Conservation (phyloP, 2,113 vertebrate species). For the Elephantulus edwardii region DNA sequence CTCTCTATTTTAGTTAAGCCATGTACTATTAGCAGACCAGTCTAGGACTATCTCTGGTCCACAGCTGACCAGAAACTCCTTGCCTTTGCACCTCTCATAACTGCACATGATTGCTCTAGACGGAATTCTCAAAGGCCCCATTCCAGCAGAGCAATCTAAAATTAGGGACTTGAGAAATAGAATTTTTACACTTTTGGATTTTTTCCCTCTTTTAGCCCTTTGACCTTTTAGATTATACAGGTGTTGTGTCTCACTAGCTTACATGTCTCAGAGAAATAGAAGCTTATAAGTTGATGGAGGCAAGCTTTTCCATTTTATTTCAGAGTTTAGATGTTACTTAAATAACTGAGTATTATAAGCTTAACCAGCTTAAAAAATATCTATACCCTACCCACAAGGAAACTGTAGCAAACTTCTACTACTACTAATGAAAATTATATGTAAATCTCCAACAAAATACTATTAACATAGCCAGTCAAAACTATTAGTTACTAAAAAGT, state of each 20-base stretch:
- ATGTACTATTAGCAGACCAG: constrained; percentile 13
- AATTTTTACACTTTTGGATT: constrained; percentile 44
- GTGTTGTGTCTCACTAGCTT: constrained; percentile 18
- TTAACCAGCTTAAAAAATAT: constrained; percentile 11
- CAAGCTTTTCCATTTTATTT: constrained; percentile 16
- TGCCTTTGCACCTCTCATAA: constrained; percentile 40
- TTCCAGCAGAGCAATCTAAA: constrained; percentile 64
- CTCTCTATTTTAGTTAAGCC: constrained; percentile 49
- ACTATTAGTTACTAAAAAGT: not conserved
- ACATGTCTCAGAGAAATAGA: constrained; percentile 3
- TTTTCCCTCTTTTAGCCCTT: constrained; percentile 30
- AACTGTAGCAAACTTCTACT: not conserved
- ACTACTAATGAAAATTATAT: not conserved
- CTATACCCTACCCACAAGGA: not conserved
- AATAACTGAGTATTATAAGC: not conserved
- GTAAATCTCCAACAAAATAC: not conserved
- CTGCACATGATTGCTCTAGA: constrained; percentile 49
- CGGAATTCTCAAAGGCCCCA: constrained; percentile 34
- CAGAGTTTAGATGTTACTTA: constrained; percentile 11
- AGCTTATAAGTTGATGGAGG: not conserved
- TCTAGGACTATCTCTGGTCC: constrained; percentile 57
- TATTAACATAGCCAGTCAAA: not conserved
- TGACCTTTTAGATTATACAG: constrained; percentile 44
- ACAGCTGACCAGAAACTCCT: constrained; percentile 63
- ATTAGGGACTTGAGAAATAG: constrained; percentile 62